Percentiles rank a stretch among this genome's conserved stretches.
phyloP scores from a whole-genome alignment of 2,797 vertebrate genomes.

The Myioborus melanocephalus region DNA sequence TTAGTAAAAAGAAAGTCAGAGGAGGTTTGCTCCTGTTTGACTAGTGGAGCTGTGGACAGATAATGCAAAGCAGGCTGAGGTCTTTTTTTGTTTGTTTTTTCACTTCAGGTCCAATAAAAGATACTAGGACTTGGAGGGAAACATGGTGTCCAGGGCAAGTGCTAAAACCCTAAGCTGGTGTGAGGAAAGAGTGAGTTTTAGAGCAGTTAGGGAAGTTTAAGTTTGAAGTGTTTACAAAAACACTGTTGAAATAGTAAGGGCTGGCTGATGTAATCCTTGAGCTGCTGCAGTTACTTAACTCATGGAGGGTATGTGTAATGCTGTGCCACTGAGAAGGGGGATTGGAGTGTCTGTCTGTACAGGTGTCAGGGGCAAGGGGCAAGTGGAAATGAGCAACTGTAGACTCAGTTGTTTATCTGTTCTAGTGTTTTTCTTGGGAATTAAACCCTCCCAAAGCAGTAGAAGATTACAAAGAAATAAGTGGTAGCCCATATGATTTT shows the following conservation, averaged over 20 bases:
- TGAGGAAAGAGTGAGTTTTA: not conserved
- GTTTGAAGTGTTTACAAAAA: not conserved
- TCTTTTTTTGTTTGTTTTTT: not conserved
- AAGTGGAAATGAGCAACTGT: not conserved
- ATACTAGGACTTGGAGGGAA: not conserved
- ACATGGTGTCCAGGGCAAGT: not conserved
- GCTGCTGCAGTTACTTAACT: not conserved
- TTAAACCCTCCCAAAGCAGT: not conserved
- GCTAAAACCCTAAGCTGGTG: not conserved
- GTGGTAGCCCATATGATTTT: not conserved
- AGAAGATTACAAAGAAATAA: not conserved
- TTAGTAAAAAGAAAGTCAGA: not conserved
- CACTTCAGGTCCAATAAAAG: not conserved
- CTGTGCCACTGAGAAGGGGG: not conserved
- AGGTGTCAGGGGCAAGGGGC: not conserved
- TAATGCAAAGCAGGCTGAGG: not conserved
- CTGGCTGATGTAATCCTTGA: constrained; percentile 17
- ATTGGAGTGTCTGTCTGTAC: not conserved
- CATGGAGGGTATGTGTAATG: not conserved
- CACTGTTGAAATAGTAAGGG: not conserved
- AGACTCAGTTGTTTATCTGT: not conserved
- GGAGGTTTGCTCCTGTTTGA: not conserved
- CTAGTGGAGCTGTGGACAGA: not conserved
- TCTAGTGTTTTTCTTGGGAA: not conserved
- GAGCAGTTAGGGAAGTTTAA: not conserved